phyloP scores from a whole-genome alignment of 2,113 vertebrate genomes.

The Campylomormyrus numenius region DNA sequence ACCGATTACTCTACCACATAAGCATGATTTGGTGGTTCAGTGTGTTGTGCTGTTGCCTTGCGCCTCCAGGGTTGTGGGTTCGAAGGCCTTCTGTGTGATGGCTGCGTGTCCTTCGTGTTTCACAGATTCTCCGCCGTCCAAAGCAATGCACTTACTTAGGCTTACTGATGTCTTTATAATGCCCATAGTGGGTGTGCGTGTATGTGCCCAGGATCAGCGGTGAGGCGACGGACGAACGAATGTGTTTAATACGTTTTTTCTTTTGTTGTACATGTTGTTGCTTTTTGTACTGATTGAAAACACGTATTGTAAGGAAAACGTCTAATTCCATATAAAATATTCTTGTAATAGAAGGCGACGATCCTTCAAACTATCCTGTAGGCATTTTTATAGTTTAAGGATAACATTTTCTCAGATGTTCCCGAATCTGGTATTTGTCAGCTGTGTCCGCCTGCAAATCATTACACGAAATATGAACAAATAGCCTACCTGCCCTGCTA shows the following conservation, averaged over 20 bases:
- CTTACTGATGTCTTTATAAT: neutral
- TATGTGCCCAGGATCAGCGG: neutral
- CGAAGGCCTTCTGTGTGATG: neutral
- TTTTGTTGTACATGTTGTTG: no score
- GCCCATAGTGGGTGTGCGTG: neutral
- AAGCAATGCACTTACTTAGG: neutral
- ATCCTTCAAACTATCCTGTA: neutral
- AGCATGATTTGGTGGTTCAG: neutral
- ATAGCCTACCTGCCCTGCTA: neutral
- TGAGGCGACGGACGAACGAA: neutral
- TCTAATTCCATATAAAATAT: neutral
- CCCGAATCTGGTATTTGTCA: neutral
- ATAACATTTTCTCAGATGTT: neutral
- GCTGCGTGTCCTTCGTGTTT: neutral
- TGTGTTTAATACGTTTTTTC: neutral
- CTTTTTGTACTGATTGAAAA: neutral
- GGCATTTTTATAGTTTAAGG: neutral
- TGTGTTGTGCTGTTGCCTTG: neutral
- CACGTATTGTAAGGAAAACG: neutral
- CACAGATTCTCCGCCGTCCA: neutral
- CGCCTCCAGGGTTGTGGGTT: neutral
- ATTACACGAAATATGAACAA: neutral
- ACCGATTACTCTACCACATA: neutral
- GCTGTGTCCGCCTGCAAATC: neutral
- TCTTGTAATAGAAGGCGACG: neutral